A percentile compares a stretch with the other conserved stretches of the same genome.
These are phyloP conservation scores for Hemichromis elongatus DNA, from an alignment of 2,113 vertebrate genomes.

Conservation along the genomic window DNA sequence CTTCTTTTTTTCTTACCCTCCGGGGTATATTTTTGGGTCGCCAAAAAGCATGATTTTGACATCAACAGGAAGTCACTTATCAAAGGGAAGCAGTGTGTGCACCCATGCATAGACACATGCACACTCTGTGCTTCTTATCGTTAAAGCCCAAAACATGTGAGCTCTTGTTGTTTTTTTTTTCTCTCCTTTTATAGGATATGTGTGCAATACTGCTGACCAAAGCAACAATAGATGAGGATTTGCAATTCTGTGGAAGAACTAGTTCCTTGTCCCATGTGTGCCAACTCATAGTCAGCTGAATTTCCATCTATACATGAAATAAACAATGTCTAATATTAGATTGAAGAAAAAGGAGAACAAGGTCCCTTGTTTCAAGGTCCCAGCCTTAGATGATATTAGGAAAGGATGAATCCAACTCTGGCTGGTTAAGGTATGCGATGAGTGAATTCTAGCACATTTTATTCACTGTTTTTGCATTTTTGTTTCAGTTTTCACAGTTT, in stretches of 20 bases:
- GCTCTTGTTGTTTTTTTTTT: not conserved
- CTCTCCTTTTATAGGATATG: not conserved
- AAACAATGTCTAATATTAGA: constrained; percentile 31
- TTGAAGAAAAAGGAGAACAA: constrained; percentile 8
- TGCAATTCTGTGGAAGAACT: not conserved
- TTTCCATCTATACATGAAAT: not conserved
- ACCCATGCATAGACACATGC: not conserved
- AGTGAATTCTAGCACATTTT: not conserved
- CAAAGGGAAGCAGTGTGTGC: constrained; percentile 25
- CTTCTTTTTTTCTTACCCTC: not conserved
- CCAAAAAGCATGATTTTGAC: constrained; percentile 6
- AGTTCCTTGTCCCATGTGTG: constrained; percentile 4
- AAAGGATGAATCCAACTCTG: not conserved
- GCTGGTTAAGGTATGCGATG: not conserved
- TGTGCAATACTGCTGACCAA: constrained; percentile 11
- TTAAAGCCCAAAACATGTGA: not conserved
- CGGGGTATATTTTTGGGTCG: not conserved
- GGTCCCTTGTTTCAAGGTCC: not conserved
- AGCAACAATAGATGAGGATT: constrained; percentile 10
- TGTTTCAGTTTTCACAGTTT: not conserved
- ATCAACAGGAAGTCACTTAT: constrained; percentile 48
- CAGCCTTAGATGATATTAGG: not conserved
- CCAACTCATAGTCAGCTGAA: constrained; percentile 61
- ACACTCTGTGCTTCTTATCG: not conserved
- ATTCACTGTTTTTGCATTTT: not conserved